phyloP scores from a whole-genome alignment of 2,888 invertebrate genomes.

The Parochlus steinenii region DNA sequence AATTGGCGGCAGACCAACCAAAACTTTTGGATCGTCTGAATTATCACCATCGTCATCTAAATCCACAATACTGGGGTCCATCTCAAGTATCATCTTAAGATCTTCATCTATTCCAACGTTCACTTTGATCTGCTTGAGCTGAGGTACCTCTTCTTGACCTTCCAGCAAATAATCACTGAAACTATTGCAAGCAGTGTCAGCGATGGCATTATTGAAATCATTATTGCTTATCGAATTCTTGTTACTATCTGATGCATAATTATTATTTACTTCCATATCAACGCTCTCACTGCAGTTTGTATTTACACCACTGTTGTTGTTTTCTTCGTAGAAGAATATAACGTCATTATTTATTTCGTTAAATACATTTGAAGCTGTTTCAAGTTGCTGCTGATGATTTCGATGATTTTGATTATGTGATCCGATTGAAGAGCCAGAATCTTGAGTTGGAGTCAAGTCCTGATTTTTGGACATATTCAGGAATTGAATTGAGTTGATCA shows the following conservation, averaged over 20 bases:
- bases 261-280: too few species aligned
- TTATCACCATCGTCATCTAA: constrained; percentile 22
- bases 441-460: too few species aligned
- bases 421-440: too few species aligned
- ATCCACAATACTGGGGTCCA: constrained; percentile 43
- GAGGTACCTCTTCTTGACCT: background rate
- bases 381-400: background rate
- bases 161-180: background rate
- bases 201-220: background rate
- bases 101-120: constrained; percentile 41
- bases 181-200: background rate
- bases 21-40: constrained; percentile 18
- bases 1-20: constrained; percentile 25
- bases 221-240: too few species aligned
- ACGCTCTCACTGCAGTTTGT: too few species aligned
- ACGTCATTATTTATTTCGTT: constrained; percentile 4
- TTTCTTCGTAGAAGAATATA: constrained; percentile 11
- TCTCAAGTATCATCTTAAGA: constrained; percentile 41
- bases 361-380: background rate
- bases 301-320: too few species aligned
- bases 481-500: constrained; percentile 4
- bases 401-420: too few species aligned
- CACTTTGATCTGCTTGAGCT: constrained; percentile 28
- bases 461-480: constrained; percentile 5
- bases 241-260: too few species aligned